Evolutionary conservation across 2,113 vertebrate species (phyloP), one percentile per base, ranked within the genome.

Genomic region (Cheirogaleus medius): DNA sequence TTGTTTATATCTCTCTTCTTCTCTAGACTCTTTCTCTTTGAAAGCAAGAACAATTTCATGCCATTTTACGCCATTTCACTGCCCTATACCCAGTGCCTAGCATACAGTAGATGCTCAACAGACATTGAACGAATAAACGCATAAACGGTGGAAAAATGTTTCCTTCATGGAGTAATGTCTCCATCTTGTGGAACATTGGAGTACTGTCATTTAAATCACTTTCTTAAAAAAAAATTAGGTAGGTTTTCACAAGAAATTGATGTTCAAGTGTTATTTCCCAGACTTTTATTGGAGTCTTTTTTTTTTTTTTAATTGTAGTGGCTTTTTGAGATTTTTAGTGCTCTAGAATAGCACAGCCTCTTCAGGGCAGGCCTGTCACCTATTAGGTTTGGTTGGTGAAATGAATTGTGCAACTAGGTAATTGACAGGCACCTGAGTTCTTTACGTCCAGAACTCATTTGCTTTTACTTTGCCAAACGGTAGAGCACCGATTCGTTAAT

Each of bases 111-210:
- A 49, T 73, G 3, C 6, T 91, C n/a, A 63, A 11, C 64, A 85
- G 60, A 29, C 10, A 32, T 69, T 90, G 47, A 52, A 37, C 5
- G 25, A 91, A 47, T n/a, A 8, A 82, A 64, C 6, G 5, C 34
- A 27, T 58, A 11, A 21, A 60, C 44, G 10, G 15, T 25, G 32
- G 63, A 5, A 18, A 84, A 73, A 54, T 47, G 66, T 69, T 83
- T 95, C 27, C 89, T 91, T 85, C 58, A 34, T 60, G 80, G 94
- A 90, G 93, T 68, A 92, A 85, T 68, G 27, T 66, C 85, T 47
- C 96, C 96, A 94, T 88, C 95, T 94, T 84, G 97, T 94, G 97
- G 96, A 84, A 73, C 5, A 90, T 88, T 68, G 49, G 60, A 92
- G 81, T 78, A 94, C n/a, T 68, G 64, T 52, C 23, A 21, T 52